Conservation (phyloP, 2,797 vertebrate species). For the Petrocephalus schoutedeni region DNA sequence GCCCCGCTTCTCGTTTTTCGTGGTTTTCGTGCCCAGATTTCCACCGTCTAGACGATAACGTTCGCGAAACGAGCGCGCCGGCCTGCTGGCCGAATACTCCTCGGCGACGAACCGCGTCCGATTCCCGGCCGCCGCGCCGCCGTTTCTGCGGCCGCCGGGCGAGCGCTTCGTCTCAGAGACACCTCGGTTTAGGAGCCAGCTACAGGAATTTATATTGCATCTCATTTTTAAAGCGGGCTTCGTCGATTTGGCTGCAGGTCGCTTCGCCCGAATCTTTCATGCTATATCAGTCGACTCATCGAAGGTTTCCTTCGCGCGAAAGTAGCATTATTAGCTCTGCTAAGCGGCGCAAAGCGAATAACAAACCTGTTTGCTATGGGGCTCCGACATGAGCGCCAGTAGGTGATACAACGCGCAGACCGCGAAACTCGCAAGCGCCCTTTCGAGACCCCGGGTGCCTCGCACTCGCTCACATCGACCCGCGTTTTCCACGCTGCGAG, state of each 20-base stretch:
- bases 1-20: conserved; percentile 20
- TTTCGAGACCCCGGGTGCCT: not conserved
- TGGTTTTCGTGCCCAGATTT: not conserved
- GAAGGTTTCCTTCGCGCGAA: not conserved
- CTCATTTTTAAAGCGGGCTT: not conserved
- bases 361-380: not conserved
- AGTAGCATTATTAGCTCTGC: not conserved
- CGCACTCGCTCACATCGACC: not conserved
- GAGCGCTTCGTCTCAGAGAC: not conserved
- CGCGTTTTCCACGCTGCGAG: not conserved
- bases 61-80: not conserved
- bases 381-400: conserved; percentile 5
- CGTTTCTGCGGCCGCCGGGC: not conserved
- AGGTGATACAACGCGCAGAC: conserved; percentile 11
- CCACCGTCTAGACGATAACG: not conserved
- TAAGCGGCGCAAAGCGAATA: not conserved
- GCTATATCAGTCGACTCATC: not conserved
- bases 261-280: not conserved
- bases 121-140: not conserved
- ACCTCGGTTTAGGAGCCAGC: not conserved
- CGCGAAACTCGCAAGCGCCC: not conserved
- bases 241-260: not conserved
- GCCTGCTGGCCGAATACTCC: not conserved
- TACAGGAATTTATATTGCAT: not conserved
- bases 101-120: too few relatives aligned